phyloP scores from a whole-genome alignment of 1,140 invertebrate species.

The Nasonia longicornis region DNA sequence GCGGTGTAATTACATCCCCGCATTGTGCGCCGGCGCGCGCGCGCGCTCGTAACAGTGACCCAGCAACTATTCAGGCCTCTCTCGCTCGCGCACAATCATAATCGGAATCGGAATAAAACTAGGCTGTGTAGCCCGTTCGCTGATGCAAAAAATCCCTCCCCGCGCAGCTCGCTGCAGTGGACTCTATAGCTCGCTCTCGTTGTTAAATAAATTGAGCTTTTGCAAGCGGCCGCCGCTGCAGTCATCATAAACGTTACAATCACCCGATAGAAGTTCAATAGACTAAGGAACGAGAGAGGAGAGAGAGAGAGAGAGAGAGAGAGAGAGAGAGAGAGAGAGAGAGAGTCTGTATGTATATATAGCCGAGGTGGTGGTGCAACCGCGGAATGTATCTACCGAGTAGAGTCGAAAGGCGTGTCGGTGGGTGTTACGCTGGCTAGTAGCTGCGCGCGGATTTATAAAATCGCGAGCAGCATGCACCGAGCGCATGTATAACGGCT shows the following conservation, averaged over 20 bases:
- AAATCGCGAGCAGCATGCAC: conserved; percentile 39
- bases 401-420: conserved; percentile 56
- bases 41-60: background rate
- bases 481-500: conserved; percentile 57
- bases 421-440: conserved; percentile 48
- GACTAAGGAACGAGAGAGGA: conserved; percentile 7
- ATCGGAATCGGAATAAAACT: conserved; percentile 28
- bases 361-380: conserved; percentile 51
- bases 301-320: background rate
- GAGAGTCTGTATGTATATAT: background rate
- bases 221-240: conserved; percentile 33
- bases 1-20: conserved; percentile 24
- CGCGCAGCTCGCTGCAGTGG: background rate
- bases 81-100: background rate
- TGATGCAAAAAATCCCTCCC: conserved; percentile 20
- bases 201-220: conserved; percentile 47
- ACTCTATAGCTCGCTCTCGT: conserved; percentile 1
- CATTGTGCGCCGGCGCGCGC: background rate
- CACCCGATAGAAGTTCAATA: conserved; percentile 44
- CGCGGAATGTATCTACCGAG: conserved; percentile 51
- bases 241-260: conserved; percentile 39
- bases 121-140: background rate
- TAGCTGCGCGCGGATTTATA: conserved; percentile 29
- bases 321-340: background rate
- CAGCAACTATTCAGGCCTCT: conserved; percentile 1